Evolutionary conservation across 1,140 invertebrate genomes (phyloP).

Genomic region (Gryllus bimaculatus): DNA sequence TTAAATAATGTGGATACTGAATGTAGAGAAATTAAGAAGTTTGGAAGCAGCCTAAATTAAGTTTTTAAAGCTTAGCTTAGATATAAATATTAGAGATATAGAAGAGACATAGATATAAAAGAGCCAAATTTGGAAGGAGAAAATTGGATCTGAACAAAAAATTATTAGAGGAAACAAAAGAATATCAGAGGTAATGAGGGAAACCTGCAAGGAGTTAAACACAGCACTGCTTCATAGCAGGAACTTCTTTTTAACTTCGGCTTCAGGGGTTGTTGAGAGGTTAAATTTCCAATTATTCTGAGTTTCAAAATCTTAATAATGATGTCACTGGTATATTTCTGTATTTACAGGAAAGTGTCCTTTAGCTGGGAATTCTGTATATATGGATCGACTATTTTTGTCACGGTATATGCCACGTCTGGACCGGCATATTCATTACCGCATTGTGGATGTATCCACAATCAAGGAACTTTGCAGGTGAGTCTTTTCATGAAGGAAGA

Average conservation of each 20-base stretch:
- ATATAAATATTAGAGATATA: no score
- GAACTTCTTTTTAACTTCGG: not conserved
- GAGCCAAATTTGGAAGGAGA: no score
- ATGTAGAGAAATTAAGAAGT: no score
- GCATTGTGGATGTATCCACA: constrained; percentile 85
- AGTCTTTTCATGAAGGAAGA: constrained; percentile 17
- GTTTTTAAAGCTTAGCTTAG: no score
- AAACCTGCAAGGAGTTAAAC: no score
- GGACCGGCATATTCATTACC: constrained; percentile 77
- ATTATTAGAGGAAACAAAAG: no score
- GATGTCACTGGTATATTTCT: not conserved
- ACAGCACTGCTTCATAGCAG: no score
- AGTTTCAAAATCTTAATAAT: not conserved
- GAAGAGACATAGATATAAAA: no score
- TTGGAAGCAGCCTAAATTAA: no score
- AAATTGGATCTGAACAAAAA: no score
- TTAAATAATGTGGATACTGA: no score
- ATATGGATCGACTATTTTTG: constrained; percentile 74
- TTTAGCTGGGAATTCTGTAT: constrained; percentile 82
- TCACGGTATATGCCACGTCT: constrained; percentile 64
- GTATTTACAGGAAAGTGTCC: constrained; percentile 45
- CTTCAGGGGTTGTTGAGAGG: not conserved
- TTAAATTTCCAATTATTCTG: not conserved
- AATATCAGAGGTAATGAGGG: no score
- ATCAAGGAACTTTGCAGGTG: constrained; percentile 73